A percentile compares a stretch with the other conserved stretches of the same genome.
phyloP scores from a whole-genome alignment of 2,113 vertebrate genomes.

The Blennius ocellaris region DNA sequence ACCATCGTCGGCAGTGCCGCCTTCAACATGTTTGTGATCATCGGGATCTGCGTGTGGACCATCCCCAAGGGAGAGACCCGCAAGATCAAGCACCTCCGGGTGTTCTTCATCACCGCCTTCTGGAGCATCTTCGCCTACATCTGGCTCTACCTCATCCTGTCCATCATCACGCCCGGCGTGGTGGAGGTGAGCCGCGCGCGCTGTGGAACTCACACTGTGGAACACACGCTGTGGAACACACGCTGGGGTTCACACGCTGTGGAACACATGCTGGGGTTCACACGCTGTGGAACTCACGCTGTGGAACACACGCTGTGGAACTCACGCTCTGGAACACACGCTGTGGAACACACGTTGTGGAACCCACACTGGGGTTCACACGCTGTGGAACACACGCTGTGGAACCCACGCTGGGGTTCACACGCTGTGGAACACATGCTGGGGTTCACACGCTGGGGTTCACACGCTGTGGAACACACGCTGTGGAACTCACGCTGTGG shows the following conservation, averaged over 20 bases:
- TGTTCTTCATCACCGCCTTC: slow-evolving; percentile 96
- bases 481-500: too few species aligned
- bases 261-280: too few species aligned
- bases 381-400: too few species aligned
- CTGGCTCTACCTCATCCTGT: slow-evolving; percentile 96
- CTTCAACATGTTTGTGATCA: slow-evolving; percentile 99
- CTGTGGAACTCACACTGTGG: neutral
- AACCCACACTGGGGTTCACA: too few species aligned
- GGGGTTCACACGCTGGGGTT: neutral
- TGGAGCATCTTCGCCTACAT: slow-evolving; percentile 99
- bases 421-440: too few species aligned
- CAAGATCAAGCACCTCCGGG: slow-evolving; percentile 93
- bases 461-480: too few species aligned
- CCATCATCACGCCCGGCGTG: slow-evolving; percentile 89
- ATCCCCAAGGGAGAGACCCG: slow-evolving; percentile 90
- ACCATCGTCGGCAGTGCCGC: slow-evolving; percentile 97
- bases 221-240: neutral
- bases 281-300: too few species aligned
- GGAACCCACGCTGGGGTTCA: too few species aligned
- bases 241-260: too few species aligned
- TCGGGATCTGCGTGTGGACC: slow-evolving; percentile 92
- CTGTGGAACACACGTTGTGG: neutral
- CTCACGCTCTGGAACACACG: too few species aligned
- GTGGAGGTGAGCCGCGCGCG: slow-evolving; percentile 82
- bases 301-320: neutral